Percentiles rank a stretch among this genome's conserved stretches.
Conservation (phyloP, 2,113 vertebrate genomes). For the Mesoclemmys tuberculata region DNA sequence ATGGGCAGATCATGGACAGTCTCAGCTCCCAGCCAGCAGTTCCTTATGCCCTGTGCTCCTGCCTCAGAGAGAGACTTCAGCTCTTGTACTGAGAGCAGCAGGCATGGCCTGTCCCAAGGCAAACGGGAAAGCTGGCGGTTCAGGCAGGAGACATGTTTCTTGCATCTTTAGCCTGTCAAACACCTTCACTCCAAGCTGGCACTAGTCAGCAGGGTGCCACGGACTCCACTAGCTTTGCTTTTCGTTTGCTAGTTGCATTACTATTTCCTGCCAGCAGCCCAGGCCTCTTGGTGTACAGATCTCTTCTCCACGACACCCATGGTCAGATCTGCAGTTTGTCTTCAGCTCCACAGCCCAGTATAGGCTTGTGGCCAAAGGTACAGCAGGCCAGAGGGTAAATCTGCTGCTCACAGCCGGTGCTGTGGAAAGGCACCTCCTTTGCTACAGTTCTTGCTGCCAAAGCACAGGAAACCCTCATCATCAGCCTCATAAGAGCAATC, state of each 20-base stretch:
- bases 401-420: neutral
- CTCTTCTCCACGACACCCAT: neutral
- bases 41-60: neutral
- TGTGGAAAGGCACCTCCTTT: neutral
- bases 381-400: fast-evolving
- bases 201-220: neutral
- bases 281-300: fast-evolving
- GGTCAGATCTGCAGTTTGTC: neutral
- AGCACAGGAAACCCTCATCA: neutral
- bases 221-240: neutral
- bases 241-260: neutral
- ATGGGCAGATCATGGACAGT: too few species aligned
- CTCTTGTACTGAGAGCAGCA: neutral
- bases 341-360: neutral
- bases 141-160: neutral
- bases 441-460: fast-evolving
- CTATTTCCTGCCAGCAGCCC: fast-evolving
- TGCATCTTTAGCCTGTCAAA: neutral
- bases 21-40: neutral
- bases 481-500: neutral
- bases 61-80: neutral
- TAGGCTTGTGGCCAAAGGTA: neutral
- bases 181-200: neutral
- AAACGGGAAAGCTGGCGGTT: neutral
- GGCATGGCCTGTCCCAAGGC: neutral